Conservation (phyloP, 2,113 vertebrate species). For the Panurus biarmicus region DNA sequence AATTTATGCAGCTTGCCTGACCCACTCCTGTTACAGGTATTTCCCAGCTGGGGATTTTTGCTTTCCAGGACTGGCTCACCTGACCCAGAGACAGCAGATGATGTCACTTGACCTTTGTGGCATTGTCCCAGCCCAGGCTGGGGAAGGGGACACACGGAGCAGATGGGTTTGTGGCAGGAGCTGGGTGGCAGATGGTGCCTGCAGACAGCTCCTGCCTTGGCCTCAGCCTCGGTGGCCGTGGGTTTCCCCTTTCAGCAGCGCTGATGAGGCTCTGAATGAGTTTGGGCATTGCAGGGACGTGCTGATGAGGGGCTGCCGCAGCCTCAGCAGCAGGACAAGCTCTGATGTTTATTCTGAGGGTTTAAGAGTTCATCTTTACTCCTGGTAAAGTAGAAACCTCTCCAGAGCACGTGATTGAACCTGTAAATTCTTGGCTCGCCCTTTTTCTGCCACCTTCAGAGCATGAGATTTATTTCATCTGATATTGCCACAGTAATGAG, state of each 20-base stretch:
- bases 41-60: not conserved
- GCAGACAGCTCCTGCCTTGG: not conserved
- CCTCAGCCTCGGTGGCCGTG: rapidly evolving
- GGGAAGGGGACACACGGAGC: not conserved
- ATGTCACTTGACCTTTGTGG: not conserved
- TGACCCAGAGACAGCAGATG: not conserved
- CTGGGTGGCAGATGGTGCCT: conserved; percentile 48
- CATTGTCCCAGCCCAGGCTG: not conserved
- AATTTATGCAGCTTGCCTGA: not conserved
- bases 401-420: too few species aligned
- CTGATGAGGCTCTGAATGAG: not conserved
- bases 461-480: not conserved
- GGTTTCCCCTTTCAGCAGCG: not conserved
- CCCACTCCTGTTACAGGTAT: not conserved
- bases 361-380: not conserved
- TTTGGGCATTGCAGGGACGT: not conserved
- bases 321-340: not conserved
- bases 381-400: not conserved
- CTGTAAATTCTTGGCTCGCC: not conserved
- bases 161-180: conserved; percentile 22
- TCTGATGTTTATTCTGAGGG: not conserved
- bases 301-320: not conserved
- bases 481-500: not conserved
- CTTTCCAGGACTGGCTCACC: not conserved
- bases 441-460: not conserved